Evolutionary conservation across 2,113 vertebrate genomes (phyloP).

Genomic region (Grus americana): DNA sequence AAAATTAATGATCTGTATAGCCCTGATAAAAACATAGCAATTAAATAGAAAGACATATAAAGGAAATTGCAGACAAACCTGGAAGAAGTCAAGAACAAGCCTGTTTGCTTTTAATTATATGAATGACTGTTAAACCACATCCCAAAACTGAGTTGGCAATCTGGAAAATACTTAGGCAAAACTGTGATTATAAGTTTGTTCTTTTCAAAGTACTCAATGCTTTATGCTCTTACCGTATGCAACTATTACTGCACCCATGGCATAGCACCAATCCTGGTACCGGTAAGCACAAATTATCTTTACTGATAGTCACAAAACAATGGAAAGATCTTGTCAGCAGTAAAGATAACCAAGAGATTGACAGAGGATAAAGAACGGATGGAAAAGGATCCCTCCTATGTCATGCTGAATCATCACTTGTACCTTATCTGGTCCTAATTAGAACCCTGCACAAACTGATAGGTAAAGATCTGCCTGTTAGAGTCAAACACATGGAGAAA

Average conservation of each 20-base stretch:
- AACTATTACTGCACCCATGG: neutral
- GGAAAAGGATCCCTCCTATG: neutral
- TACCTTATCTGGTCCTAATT: neutral
- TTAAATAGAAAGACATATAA: neutral
- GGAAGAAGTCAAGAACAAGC: neutral
- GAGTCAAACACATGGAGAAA: neutral
- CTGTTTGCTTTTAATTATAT: neutral
- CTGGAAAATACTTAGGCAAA: neutral
- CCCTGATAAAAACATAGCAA: neutral
- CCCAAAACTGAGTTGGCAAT: neutral
- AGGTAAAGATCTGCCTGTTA: neutral
- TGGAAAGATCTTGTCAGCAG: neutral
- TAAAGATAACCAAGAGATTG: neutral
- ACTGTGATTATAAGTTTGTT: neutral
- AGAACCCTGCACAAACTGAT: neutral
- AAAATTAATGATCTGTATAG: neutral
- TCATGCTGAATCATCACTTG: neutral
- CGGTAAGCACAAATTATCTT: neutral
- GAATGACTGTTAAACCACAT: neutral
- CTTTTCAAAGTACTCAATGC: neutral
- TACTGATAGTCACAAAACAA: neutral
- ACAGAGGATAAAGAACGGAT: neutral
- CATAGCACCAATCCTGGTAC: neutral
- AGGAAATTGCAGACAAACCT: neutral
- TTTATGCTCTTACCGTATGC: neutral